Conservation (phyloP, 1,140 invertebrate species). For the Drosophila mauritiana region DNA sequence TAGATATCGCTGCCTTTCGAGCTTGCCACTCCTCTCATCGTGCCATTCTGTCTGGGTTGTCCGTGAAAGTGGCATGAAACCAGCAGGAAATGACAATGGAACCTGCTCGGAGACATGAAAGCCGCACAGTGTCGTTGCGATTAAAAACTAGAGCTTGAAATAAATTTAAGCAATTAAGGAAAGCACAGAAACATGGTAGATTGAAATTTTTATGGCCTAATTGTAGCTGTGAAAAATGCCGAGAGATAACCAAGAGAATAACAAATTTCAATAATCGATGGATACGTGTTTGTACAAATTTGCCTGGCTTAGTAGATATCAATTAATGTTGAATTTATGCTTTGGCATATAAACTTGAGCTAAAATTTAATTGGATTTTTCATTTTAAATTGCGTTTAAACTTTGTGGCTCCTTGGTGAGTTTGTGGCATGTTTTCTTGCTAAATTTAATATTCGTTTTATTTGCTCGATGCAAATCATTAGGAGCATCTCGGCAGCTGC, state of each 20-base stretch:
- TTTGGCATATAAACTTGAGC: no score
- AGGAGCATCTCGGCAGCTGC: background rate
- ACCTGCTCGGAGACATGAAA: slow-evolving; percentile 24
- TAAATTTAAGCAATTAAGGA: background rate
- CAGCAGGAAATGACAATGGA: slow-evolving; percentile 63
- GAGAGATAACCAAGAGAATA: no score
- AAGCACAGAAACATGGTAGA: no score
- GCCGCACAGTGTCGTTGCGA: slow-evolving; percentile 34
- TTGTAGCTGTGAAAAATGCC: no score
- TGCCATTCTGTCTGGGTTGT: slow-evolving; percentile 37
- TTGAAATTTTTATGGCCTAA: no score
- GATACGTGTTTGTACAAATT: no score
- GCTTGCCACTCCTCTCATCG: slow-evolving; percentile 57
- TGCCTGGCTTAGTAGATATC: no score
- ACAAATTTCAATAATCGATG: no score
- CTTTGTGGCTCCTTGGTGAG: background rate
- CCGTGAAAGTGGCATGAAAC: slow-evolving; percentile 70
- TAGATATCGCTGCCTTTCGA: slow-evolving; percentile 39
- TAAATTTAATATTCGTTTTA: background rate
- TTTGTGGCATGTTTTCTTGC: background rate
- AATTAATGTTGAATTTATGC: no score
- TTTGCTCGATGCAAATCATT: slow-evolving; percentile 1
- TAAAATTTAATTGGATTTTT: background rate
- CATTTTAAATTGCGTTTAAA: background rate
- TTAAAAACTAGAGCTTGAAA: background rate